Base-by-base conservation (phyloP, 2,113 vertebrate species). In the Hippolais icterina region DNA sequence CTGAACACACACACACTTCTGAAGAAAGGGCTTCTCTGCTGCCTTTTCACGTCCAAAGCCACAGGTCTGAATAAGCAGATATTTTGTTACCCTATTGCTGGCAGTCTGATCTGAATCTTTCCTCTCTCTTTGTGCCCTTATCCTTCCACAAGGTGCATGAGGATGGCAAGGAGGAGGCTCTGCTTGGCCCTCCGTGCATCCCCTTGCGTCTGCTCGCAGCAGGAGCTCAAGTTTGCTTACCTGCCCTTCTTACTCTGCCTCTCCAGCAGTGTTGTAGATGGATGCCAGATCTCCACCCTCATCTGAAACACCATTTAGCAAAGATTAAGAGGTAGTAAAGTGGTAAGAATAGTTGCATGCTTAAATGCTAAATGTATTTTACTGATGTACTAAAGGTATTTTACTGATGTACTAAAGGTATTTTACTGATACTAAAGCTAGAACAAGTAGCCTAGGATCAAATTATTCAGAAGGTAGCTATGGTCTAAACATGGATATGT, bases 1-100 rank as follows among this genome's bases (percentile, higher is more conserved):
- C 49, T 29, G 59, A 41, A 13, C 42, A n/a, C 21, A 21, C 1
- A 0, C 2, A 0, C 11, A 1, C 37, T 39, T 39, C 37, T 29
- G 71, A 66, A 59, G 35, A 86, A 80, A 78, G 42, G 75, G 39
- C 59, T 80, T 47, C 82, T 80, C 52, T 3, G 1, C 44, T 59
- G 37, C 4, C 0, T 13, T 41, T 41, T 60, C 11, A 3, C 79
- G 49, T 31, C 60, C 23, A 5, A 89, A 94, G 64, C 71, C 29
- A 0, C 56, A 35, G 68, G 76, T 63, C 83, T 41, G 60, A 95
- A 75, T 33, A 81, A 56, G 64, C 75, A 93, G 75, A 12, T 90
- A 63, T 93, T 80, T 80, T 33, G 74, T 70, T 52, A 15, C 33
- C 66, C 68, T 35, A 60, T 49, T 46, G 52, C 18, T 81, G 46